Evolutionary conservation across 2,888 invertebrate species (phyloP).

Genomic region (Nineta flava): DNA sequence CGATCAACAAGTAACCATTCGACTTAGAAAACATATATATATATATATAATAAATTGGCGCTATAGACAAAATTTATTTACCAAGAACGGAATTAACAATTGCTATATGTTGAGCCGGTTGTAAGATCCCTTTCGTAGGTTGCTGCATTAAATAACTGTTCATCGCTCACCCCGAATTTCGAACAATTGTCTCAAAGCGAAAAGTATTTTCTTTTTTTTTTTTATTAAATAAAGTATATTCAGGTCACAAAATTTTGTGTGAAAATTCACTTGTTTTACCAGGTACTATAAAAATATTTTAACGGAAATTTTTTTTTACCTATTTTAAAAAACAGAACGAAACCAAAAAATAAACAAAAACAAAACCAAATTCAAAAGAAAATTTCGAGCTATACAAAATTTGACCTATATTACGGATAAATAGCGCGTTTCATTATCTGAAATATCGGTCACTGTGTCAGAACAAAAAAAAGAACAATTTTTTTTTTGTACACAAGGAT

Average conservation of each 20-base stretch:
- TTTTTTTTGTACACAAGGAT: background rate
- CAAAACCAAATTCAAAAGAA: background rate
- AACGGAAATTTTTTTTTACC: too few species aligned
- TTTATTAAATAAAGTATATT: too few species aligned
- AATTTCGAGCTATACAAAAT: background rate
- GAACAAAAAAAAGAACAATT: background rate
- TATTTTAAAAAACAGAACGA: too few species aligned
- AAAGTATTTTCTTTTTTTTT: too few species aligned
- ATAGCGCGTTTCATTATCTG: background rate
- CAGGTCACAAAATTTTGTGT: too few species aligned
- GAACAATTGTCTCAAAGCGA: too few species aligned
- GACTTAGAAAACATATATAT: too few species aligned
- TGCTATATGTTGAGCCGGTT: conserved; percentile 2
- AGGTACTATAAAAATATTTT: too few species aligned
- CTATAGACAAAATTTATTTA: background rate
- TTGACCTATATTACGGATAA: conserved; percentile 4
- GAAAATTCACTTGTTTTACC: too few species aligned
- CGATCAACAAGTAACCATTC: too few species aligned
- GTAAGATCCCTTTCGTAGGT: conserved; percentile 2
- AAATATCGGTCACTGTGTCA: background rate
- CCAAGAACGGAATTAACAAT: conserved; percentile 1
- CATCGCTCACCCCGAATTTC: background rate
- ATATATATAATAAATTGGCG: too few species aligned
- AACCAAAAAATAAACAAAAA: too few species aligned
- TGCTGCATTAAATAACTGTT: conserved; percentile 2